Conservation (phyloP, 2,113 vertebrate species). For the Ciconia boyciana region DNA sequence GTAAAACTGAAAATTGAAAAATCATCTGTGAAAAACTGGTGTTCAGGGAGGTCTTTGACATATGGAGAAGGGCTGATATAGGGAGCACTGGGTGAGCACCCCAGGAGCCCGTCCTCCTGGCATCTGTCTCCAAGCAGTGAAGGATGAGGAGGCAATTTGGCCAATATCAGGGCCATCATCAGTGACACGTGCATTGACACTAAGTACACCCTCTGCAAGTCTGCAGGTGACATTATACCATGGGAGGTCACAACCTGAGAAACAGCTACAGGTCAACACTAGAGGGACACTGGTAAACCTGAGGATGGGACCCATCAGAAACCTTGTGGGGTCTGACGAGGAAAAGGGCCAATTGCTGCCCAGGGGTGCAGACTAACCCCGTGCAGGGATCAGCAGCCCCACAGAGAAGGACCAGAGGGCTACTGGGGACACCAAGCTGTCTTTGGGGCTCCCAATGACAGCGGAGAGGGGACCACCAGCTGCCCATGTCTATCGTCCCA, state of each 20-base stretch:
- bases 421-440: fast-evolving
- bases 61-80: background rate
- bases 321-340: background rate
- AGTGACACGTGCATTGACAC: fast-evolving
- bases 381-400: background rate
- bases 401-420: background rate
- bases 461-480: background rate
- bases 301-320: background rate
- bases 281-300: background rate
- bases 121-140: background rate
- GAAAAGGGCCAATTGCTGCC: background rate
- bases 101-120: background rate
- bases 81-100: fast-evolving
- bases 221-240: background rate
- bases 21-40: background rate
- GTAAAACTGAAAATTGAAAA: background rate
- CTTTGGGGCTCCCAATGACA: background rate
- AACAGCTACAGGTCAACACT: background rate
- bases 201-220: background rate
- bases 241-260: background rate
- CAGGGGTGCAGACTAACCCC: too few relatives aligned
- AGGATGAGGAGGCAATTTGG: background rate
- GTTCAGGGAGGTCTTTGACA: background rate
- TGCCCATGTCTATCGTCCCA: background rate
- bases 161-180: background rate